phyloP scores from a whole-genome alignment of 35 echinoderm and acorn worm genomes.

The Apostichopus japonicus region DNA sequence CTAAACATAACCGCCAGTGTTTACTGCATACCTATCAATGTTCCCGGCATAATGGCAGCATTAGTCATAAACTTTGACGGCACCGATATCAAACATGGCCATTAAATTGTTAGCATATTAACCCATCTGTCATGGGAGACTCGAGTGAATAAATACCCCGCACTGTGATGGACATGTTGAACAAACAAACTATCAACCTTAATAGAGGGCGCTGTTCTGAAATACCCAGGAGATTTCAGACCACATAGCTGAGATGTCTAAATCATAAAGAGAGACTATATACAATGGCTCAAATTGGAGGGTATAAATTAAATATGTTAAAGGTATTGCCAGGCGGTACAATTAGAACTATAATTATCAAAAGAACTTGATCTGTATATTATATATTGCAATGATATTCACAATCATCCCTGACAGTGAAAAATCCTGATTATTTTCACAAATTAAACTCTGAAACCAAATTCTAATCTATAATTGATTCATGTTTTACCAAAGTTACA shows the following conservation, averaged over 20 bases:
- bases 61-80: slow-evolving; percentile 35
- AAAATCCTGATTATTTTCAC: no score
- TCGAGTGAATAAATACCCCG: not conserved
- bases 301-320: no score
- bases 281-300: not conserved
- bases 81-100: not conserved
- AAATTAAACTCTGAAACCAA: no score
- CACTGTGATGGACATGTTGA: not conserved
- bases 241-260: not conserved
- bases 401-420: no score
- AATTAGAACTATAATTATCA: no score
- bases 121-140: slow-evolving; percentile 41
- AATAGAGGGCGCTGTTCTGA: slow-evolving; percentile 12
- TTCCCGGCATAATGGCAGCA: slow-evolving; percentile 13
- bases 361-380: no score
- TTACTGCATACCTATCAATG: slow-evolving; percentile 41
- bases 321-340: no score
- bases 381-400: no score
- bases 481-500: no score
- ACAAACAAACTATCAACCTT: slow-evolving; percentile 6
- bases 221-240: not conserved
- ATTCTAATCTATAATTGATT: no score
- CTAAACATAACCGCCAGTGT: slow-evolving; percentile 20
- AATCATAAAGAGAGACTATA: not conserved
- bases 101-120: slow-evolving; percentile 50